Base-by-base conservation (phyloP, 2,797 vertebrate species). In the Huso huso region DNA sequence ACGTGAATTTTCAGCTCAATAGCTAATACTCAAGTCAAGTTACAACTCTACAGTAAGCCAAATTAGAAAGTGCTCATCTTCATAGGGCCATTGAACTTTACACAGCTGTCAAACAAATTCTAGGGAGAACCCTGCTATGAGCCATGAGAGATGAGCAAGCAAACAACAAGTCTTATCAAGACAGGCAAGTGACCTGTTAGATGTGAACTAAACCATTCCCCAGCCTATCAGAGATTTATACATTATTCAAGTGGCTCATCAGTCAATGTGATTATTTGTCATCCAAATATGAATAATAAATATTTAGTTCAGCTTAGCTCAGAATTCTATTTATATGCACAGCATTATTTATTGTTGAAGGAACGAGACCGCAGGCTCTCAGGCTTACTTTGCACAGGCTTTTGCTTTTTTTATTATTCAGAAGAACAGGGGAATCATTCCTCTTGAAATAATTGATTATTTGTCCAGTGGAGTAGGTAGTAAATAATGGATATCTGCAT, bases 231-330 rank as follows among this genome's bases (percentile, higher is more conserved):
- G 61, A 72, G 72, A 64, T 75, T 81, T 67, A 78, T 90, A 84
- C 87, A 89, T 88, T 77, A 89, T 90, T 87, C 83, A 90, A 75
- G 70, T 10, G 69, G 74, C 77, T 87, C 86, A 85, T 88, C 84
- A 84, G 73, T 77, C 73, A 69, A 86, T 83, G 78, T 83, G 86
- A 86, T 87, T 87, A 90, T 88, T 89, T 86, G 84, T 64, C 71
- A 72, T 67, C 75, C 71, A 80, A 81, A 81, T 71, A 82, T 85
- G 83, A 88, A 86, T 87, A 86, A 88, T 90, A 80, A 85, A 87
- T 62, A 62, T 62, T 62, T 62, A 62, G 61, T 12, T n/a, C 61
- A 13, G 61, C 50, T 67, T 61, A 49, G 10, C 60, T 48, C 8
- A 48, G 60, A 49, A 61, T 6, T 13, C 15, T 51, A 37, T 59